These are phyloP conservation scores for Rhynchomys soricoides DNA, from an alignment of 2,113 vertebrate species.

Conservation along the genomic window DNA sequence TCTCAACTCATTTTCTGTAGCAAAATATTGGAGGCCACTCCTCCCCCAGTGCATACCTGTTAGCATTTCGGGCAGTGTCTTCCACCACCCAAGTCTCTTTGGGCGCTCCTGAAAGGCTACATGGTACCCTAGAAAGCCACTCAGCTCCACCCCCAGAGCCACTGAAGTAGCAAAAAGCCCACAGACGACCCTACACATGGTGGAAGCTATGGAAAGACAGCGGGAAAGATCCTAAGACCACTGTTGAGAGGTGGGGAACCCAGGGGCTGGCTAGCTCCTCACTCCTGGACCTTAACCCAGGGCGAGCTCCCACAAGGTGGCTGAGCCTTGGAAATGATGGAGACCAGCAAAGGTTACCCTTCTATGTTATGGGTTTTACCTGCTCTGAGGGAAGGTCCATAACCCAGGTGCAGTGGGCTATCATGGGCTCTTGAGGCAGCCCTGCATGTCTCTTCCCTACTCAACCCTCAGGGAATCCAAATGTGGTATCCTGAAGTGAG, in stretches of 20 bases:
- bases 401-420: neutral
- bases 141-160: neutral
- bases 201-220: no score
- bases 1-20: neutral
- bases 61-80: no score
- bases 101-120: no score
- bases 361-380: neutral
- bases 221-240: neutral
- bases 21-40: neutral
- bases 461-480: neutral
- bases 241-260: neutral
- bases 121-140: neutral
- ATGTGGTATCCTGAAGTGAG: neutral
- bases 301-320: neutral
- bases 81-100: neutral
- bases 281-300: neutral
- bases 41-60: neutral
- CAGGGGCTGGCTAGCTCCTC: neutral
- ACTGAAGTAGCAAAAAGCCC: no score
- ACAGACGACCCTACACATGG: fast-evolving
- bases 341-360: neutral
- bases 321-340: neutral
- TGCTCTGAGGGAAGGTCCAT: neutral
- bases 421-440: neutral
- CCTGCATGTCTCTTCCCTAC: neutral